phyloP scores from a whole-genome alignment of 2,113 vertebrate genomes.

The Aythya baeri region DNA sequence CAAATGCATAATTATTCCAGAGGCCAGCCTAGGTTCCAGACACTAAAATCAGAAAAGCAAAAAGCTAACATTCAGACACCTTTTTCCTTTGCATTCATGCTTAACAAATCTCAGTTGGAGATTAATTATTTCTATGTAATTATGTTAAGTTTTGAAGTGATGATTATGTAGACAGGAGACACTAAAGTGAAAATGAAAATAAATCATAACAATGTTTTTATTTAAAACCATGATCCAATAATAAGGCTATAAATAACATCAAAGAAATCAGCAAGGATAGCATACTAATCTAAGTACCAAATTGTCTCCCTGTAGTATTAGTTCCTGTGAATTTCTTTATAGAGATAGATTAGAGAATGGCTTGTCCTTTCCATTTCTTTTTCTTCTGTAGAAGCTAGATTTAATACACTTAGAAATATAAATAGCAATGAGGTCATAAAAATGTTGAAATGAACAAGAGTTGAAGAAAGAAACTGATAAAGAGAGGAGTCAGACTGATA shows the following conservation, averaged over 20 bases:
- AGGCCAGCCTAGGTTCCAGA: neutral
- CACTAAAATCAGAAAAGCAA: neutral
- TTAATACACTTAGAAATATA: conserved; percentile 1
- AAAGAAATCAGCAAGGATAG: neutral
- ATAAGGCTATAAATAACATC: neutral
- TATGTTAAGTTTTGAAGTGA: neutral
- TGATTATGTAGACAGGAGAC: neutral
- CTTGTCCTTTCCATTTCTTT: neutral
- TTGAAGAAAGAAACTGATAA: neutral
- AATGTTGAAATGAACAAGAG: neutral
- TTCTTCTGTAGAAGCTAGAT: neutral
- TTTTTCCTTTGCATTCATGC: neutral
- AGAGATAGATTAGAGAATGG: neutral
- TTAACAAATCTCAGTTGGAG: neutral
- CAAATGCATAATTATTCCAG: neutral
- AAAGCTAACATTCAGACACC: neutral
- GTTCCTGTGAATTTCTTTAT: neutral
- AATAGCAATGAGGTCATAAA: conserved; percentile 19
- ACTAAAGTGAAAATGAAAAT: neutral
- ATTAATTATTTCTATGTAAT: neutral
- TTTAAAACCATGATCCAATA: neutral
- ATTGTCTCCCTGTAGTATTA: neutral
- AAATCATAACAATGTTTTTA: neutral
- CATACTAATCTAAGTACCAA: neutral
- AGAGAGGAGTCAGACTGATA: neutral